Evolutionary conservation across 2,888 invertebrate species (phyloP).

Genomic region (Orthosia cruda): DNA sequence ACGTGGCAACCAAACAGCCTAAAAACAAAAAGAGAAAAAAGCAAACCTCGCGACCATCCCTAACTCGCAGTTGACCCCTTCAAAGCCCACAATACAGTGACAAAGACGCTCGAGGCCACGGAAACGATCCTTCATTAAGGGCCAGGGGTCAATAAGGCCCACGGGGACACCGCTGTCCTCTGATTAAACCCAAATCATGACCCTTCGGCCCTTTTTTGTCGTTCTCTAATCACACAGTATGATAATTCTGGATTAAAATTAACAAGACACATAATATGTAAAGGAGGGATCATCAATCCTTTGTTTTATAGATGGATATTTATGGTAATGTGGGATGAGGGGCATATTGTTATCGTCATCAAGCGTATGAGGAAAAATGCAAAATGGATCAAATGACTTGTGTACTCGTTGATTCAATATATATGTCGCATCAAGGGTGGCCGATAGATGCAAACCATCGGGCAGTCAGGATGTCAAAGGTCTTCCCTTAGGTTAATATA

Average conservation of each 20-base stretch:
- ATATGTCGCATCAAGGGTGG: too few species aligned
- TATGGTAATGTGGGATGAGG: slow-evolving; percentile 46
- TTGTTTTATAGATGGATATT: slow-evolving; percentile 51
- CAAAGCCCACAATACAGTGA: slow-evolving; percentile 70
- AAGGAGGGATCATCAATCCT: slow-evolving; percentile 43
- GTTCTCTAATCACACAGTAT: slow-evolving; percentile 76
- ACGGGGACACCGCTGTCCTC: slow-evolving; percentile 70
- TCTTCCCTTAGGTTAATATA: too few species aligned
- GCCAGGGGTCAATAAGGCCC: slow-evolving; percentile 83
- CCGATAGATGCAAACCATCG: too few species aligned
- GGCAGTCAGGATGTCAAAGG: too few species aligned
- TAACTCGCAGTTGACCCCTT: slow-evolving; percentile 42
- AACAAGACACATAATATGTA: slow-evolving; percentile 54
- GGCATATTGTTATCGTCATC: slow-evolving; percentile 8
- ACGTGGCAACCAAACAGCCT: not conserved
- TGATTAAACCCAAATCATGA: slow-evolving; percentile 80
- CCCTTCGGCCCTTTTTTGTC: slow-evolving; percentile 75
- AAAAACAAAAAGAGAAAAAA: slow-evolving; percentile 6
- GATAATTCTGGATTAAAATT: slow-evolving; percentile 71
- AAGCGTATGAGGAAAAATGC: not conserved
- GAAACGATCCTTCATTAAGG: slow-evolving; percentile 84
- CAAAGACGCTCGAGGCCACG: slow-evolving; percentile 82
- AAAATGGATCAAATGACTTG: not conserved
- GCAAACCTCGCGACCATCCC: slow-evolving; percentile 6
- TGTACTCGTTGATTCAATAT: not conserved